Percentiles rank a stretch among this genome's conserved stretches.
Evolutionary conservation across 2,888 invertebrate species (phyloP).

Genomic region (Drosophila colorata): DNA sequence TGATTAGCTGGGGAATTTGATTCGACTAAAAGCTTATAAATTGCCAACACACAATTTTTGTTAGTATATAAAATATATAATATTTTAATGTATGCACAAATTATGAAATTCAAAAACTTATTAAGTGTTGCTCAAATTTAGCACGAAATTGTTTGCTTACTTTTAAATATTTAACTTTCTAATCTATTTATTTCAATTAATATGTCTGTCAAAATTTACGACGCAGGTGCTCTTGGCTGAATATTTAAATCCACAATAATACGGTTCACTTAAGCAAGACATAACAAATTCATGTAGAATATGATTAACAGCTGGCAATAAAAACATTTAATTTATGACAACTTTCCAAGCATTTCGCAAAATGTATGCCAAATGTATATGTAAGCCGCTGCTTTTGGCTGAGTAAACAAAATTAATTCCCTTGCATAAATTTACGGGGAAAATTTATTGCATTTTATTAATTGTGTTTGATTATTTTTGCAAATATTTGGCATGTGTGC

Average conservation of each 20-base stretch:
- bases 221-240: not conserved
- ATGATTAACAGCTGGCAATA: not conserved
- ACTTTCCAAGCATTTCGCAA: not conserved
- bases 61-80: not conserved
- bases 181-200: not conserved
- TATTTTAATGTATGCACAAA: not conserved
- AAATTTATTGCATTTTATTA: conserved; percentile 14
- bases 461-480: not conserved
- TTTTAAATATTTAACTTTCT: no score
- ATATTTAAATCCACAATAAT: not conserved
- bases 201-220: not conserved
- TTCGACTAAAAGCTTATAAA: conserved; percentile 44
- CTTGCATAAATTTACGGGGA: conserved; percentile 5
- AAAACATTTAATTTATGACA: conserved; percentile 3
- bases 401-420: conserved; percentile 13
- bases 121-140: not conserved
- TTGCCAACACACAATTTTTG: conserved; percentile 14
- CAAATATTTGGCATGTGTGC: conserved; percentile 10
- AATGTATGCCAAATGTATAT: not conserved
- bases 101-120: not conserved
- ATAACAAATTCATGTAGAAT: not conserved
- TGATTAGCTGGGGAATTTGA: conserved; percentile 45
- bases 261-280: not conserved
- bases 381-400: not conserved
- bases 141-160: no score